Evolutionary conservation across 2,113 vertebrate species (phyloP).

Genomic region (Phodopus roborovskii): DNA sequence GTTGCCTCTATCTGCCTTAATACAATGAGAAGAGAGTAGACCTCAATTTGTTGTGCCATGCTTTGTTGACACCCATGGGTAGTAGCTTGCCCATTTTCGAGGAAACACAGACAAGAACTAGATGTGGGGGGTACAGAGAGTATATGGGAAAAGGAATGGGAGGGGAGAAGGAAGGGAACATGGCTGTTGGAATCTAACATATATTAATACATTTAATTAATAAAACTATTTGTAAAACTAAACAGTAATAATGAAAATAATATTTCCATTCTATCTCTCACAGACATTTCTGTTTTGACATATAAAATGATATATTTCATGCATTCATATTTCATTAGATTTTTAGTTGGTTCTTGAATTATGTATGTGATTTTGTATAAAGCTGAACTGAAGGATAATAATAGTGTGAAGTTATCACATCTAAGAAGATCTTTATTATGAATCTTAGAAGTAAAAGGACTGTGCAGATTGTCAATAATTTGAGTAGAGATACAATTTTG

Average conservation of each 20-base stretch:
- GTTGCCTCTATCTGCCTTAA: background rate
- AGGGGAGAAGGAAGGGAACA: background rate
- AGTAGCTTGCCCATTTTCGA: background rate
- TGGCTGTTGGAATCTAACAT: background rate
- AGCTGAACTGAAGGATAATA: background rate
- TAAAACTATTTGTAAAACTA: background rate
- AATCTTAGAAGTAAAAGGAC: background rate
- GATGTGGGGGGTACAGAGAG: too few relatives aligned
- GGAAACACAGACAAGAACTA: background rate
- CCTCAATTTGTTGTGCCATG: background rate
- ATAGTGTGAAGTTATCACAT: background rate
- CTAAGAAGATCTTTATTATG: background rate
- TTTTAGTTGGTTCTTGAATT: background rate
- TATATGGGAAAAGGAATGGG: background rate
- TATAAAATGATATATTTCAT: background rate
- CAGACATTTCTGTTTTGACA: background rate
- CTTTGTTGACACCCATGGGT: background rate
- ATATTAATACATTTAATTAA: background rate
- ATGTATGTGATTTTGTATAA: background rate
- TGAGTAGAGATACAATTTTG: background rate
- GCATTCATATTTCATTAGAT: background rate
- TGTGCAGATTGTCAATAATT: background rate
- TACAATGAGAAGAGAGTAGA: background rate
- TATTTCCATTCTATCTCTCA: background rate
- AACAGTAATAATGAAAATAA: background rate